Base-by-base conservation (phyloP, 2,113 vertebrate genomes). In the Paratilapia polleni region DNA sequence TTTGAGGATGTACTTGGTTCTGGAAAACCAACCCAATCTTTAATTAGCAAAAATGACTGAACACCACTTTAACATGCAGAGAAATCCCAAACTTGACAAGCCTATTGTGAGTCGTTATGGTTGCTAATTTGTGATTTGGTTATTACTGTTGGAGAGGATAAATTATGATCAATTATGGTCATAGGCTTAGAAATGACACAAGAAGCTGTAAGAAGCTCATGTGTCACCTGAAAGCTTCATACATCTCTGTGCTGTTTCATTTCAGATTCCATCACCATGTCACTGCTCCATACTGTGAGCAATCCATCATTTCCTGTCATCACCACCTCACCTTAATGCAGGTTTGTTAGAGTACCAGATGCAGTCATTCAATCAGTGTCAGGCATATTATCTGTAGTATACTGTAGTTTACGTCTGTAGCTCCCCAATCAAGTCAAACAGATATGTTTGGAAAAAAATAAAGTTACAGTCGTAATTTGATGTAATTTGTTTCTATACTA, bases 321-420 rank as follows among this genome's bases (percentile, higher is more conserved):
- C 7, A 26, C 28, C 41, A 22, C 36, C 61, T 81, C 78, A 22
- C 41, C 81, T 28, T 64, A 52, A 85, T 68, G 77, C 70, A 68
- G 66, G 49, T 84, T 84, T 83, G 80, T 85, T 80, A 57, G 47
- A 64, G 70, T 8, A 36, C 12, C 58, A 77, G 66, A 47, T 2
- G 7, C 66, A 77, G 81, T 79, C 82, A 58, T 75, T 92, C 85
- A 63, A 87, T 92, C 89, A 88, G 1, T 76, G 90, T 87, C 87
- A 80, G 15, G 20, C 77, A 63, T 78, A 28, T 36, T 36, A 56
- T 80, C 52, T 68, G 43, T 57, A 9, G 13, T n/a, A n/a, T n/a
- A n/a, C n/a, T 52, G 8, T 14, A 75, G 56, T 74, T 38, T 63
- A 49, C 2, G 10, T 52, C 36, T 80, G 22, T 74, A 38, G 78